Conservation (phyloP, 30 jellyfish, hydroid and myxozoan genomes). For the Calvadosia cruxmelitensis region DNA sequence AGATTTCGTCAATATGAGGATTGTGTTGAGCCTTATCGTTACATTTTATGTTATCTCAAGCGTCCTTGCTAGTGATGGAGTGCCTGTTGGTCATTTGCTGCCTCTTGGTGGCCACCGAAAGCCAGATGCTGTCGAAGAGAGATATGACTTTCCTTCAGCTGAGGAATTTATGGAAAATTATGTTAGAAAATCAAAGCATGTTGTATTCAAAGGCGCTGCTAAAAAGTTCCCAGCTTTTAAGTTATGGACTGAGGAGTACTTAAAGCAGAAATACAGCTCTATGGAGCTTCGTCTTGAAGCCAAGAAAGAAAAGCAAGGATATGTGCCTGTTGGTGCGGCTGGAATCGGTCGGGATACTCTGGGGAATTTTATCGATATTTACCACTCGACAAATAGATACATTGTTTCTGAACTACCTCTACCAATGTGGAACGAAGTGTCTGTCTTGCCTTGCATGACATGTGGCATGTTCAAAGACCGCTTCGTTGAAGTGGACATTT, state of each 20-base stretch:
- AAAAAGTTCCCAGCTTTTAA: background rate
- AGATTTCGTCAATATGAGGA: too few species aligned
- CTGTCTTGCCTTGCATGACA: conserved; percentile 38
- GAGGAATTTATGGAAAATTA: background rate
- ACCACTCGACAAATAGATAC: conserved; percentile 26
- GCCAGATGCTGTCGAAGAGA: background rate
- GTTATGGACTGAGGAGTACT: background rate
- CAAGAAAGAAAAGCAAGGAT: background rate
- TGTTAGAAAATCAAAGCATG: background rate
- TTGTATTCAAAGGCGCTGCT: background rate
- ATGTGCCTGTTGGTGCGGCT: background rate
- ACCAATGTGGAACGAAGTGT: conserved; percentile 61
- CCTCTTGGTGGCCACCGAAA: background rate
- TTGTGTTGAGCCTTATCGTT: too few species aligned
- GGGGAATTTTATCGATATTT: background rate
- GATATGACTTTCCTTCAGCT: background rate
- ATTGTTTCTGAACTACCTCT: conserved; percentile 77
- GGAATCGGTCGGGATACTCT: background rate
- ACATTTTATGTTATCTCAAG: too few species aligned
- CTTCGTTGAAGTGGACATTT: conserved; percentile 64
- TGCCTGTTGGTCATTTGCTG: background rate
- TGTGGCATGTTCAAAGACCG: conserved; percentile 38
- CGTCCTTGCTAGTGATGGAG: background rate
- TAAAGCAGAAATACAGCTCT: background rate
- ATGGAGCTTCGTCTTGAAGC: background rate